These are phyloP conservation scores for Gymnosoma rotundatum DNA, from an alignment of 2,888 invertebrate species.

Conservation along the genomic window DNA sequence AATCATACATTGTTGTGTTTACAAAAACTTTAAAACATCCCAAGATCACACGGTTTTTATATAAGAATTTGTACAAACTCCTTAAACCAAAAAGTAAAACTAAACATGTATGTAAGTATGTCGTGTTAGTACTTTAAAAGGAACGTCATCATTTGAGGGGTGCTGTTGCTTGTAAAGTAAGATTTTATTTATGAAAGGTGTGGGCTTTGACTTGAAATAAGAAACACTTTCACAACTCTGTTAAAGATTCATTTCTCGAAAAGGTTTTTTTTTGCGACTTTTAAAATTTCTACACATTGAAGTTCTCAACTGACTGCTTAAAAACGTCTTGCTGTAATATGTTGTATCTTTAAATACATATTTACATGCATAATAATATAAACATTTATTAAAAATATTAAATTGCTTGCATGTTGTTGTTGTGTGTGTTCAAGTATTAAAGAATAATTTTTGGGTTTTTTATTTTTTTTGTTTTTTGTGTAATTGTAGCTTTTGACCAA, in stretches of 20 bases:
- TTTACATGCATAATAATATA: slow-evolving; percentile 18
- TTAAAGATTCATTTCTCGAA: slow-evolving; percentile 13
- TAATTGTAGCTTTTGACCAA: background rate
- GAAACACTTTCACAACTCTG: slow-evolving; percentile 61
- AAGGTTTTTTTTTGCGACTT: background rate
- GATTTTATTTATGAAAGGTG: slow-evolving; percentile 45
- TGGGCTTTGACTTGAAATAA: slow-evolving; percentile 36
- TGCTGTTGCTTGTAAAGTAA: slow-evolving; percentile 12
- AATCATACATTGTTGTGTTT: slow-evolving; percentile 25
- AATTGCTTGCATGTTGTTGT: slow-evolving; percentile 1
- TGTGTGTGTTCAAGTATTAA: slow-evolving; percentile 12
- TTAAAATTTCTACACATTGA: slow-evolving; percentile 48
- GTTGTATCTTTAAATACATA: slow-evolving; percentile 15
- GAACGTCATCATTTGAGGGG: slow-evolving; percentile 33
- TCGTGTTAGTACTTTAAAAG: slow-evolving; percentile 2
- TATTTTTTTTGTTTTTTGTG: slow-evolving; percentile 3
- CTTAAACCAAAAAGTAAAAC: background rate
- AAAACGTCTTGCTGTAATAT: slow-evolving; percentile 32
- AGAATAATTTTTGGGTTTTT: background rate
- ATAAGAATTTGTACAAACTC: background rate
- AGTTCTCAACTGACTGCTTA: slow-evolving; percentile 38
- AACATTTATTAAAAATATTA: too few species aligned
- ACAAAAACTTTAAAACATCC: slow-evolving; percentile 30
- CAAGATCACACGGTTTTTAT: slow-evolving; percentile 49
- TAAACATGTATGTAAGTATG: background rate